Conservation (phyloP, 2,797 vertebrate genomes). For the Xiphorhynchus erythropygius region DNA sequence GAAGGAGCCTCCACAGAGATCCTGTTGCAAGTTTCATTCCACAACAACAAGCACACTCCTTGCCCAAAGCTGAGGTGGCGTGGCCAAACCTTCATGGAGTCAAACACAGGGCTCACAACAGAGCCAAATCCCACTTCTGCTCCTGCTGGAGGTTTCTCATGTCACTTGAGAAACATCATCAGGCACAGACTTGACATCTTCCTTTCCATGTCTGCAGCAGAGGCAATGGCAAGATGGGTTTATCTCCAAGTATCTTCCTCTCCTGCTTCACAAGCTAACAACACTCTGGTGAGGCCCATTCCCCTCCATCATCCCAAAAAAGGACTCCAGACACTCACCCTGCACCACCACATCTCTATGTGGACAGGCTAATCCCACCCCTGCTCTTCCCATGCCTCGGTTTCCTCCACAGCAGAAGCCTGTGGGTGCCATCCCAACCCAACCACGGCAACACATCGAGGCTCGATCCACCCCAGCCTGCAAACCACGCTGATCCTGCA, state of each 20-base stretch:
- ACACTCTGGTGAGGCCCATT: neutral
- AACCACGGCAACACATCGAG: neutral
- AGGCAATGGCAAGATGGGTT: accelerated
- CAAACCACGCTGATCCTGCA: neutral
- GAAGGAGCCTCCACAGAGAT: neutral
- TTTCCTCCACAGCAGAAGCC: neutral
- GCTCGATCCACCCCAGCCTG: slow-evolving; percentile 4
- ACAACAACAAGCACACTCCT: neutral
- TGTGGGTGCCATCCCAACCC: neutral
- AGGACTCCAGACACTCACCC: neutral
- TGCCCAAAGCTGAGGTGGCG: neutral
- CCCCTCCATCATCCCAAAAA: accelerated
- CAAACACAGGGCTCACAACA: accelerated
- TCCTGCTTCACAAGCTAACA: accelerated
- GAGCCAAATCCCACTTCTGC: neutral
- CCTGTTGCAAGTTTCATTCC: neutral
- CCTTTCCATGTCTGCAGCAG: neutral
- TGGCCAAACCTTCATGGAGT: neutral
- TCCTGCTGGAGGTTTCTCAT: neutral
- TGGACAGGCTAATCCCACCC: neutral
- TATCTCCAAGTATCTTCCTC: neutral
- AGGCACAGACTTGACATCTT: neutral
- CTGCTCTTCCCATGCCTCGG: neutral
- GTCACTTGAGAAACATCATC: neutral
- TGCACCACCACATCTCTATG: neutral